These are phyloP conservation scores for Cuniculus paca DNA, from an alignment of 2,797 vertebrate species.

Conservation along the genomic window DNA sequence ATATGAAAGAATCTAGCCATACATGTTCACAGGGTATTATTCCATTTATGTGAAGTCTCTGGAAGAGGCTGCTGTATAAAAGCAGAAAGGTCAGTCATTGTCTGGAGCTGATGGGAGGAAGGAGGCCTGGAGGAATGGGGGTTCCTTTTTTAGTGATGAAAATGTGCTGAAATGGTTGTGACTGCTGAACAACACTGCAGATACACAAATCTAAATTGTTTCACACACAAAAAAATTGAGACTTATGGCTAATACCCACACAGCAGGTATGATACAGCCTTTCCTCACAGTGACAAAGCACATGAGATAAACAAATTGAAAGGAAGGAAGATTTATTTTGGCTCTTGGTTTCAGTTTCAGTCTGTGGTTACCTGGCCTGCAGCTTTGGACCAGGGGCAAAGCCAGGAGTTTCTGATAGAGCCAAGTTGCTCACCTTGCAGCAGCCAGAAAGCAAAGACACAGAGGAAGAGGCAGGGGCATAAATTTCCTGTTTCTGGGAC, in stretches of 20 bases:
- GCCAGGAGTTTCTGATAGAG: neutral
- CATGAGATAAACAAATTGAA: neutral
- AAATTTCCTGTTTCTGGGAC: neutral
- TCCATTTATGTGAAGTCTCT: neutral
- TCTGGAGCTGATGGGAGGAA: neutral
- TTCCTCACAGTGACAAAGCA: neutral
- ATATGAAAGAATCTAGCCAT: neutral
- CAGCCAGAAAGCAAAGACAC: neutral
- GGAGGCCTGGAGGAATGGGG: neutral
- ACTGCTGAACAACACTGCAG: neutral
- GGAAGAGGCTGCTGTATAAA: neutral
- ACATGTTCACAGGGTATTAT: neutral
- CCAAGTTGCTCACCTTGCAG: neutral
- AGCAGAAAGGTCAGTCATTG: neutral
- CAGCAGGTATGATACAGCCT: neutral
- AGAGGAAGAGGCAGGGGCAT: neutral
- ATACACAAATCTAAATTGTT: neutral
- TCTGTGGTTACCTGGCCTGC: neutral
- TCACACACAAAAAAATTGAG: neutral
- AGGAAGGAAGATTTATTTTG: neutral
- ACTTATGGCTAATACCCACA: neutral
- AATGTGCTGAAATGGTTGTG: neutral
- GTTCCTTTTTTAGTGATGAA: neutral
- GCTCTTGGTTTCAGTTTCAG: neutral
- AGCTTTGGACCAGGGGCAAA: neutral